Conservation (phyloP, 2,797 vertebrate genomes). For the Sebastes minor region DNA sequence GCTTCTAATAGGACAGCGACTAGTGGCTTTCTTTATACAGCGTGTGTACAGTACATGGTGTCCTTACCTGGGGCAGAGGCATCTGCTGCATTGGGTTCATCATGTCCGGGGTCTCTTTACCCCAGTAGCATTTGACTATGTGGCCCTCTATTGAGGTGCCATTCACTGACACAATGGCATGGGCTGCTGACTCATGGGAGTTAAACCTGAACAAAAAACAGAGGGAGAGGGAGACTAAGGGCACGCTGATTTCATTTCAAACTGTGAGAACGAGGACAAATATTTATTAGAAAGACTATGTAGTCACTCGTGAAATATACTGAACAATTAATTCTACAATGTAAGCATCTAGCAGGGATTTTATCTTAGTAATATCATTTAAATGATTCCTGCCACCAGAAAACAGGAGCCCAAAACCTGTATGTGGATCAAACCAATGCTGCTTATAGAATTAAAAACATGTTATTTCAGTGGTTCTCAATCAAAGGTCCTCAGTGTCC, state of each 20-base stretch:
- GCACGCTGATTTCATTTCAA: conserved; percentile 7
- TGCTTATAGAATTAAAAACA: neutral
- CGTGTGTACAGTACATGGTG: too few relatives aligned
- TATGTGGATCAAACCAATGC: neutral
- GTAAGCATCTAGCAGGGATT: neutral
- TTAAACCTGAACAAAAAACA: conserved; percentile 84
- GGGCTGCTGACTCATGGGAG: conserved; percentile 95
- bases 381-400: neutral
- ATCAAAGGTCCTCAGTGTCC: neutral
- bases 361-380: neutral
- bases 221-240: neutral
- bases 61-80: conserved; percentile 81
- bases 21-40: neutral
- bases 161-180: conserved; percentile 97
- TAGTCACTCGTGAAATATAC: neutral
- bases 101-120: conserved; percentile 96
- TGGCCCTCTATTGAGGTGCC: conserved; percentile 95
- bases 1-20: neutral
- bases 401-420: neutral
- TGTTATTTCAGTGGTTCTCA: neutral
- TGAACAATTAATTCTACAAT: neutral
- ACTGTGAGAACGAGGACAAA: neutral
- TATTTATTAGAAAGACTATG: neutral
- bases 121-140: conserved; percentile 98
- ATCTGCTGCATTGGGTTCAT: conserved; percentile 92